A percentile compares a stretch with the other conserved stretches of the same genome.
Evolutionary conservation across 2,113 vertebrate species (phyloP).

Genomic region (Phocoena phocoena): DNA sequence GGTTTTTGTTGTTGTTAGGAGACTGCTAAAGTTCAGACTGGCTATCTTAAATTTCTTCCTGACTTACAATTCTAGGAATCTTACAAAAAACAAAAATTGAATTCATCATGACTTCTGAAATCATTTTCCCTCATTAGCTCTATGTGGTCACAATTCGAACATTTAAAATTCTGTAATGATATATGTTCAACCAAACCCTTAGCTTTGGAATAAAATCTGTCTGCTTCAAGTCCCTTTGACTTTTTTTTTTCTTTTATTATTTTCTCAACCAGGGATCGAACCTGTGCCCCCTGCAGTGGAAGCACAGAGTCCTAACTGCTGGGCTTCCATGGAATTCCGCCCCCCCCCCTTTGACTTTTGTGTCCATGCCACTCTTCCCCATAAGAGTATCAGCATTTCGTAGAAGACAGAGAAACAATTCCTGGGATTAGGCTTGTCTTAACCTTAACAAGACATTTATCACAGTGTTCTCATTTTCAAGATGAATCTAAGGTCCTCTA

Average conservation of each 20-base stretch:
- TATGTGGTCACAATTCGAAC: background rate
- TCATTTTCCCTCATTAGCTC: background rate
- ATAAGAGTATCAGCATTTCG: background rate
- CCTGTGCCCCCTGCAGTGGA: background rate
- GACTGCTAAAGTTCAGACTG: background rate
- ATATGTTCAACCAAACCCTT: background rate
- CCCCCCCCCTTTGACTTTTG: background rate
- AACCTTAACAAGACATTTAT: background rate
- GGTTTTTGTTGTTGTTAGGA: background rate
- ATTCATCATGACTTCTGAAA: background rate
- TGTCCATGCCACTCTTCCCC: background rate
- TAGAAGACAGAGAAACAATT: background rate
- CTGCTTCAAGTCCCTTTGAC: background rate
- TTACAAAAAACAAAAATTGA: background rate
- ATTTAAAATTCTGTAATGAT: background rate
- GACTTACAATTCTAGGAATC: background rate
- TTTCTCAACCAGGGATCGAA: background rate
- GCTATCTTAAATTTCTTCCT: background rate
- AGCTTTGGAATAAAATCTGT: background rate
- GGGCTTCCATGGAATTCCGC: background rate
- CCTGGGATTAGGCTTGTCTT: background rate
- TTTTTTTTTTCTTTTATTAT: background rate
- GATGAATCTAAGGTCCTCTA: background rate
- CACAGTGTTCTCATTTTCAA: background rate
- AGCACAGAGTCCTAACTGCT: background rate